These are phyloP conservation scores for Sarcophaga caerulescens DNA, from an alignment of 2,888 invertebrate genomes.

Conservation along the genomic window DNA sequence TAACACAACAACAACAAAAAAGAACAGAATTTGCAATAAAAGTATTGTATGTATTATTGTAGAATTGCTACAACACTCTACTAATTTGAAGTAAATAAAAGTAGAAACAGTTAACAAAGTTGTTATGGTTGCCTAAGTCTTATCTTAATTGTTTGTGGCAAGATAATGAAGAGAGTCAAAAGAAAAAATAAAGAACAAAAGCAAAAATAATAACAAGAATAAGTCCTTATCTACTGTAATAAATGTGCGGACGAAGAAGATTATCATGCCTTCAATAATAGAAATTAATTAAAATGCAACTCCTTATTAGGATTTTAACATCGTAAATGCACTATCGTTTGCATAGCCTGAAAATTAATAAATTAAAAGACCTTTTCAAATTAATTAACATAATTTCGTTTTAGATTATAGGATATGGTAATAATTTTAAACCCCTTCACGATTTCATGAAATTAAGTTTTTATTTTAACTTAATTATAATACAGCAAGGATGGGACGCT, in stretches of 20 bases:
- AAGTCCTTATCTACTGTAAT: neutral
- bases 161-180: slow-evolving; percentile 14
- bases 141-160: slow-evolving; percentile 54
- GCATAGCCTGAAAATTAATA: neutral
- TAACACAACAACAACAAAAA: neutral
- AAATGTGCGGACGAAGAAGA: neutral
- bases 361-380: neutral
- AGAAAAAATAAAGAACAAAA: neutral
- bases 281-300: slow-evolving; percentile 44
- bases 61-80: too few species aligned
- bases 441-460: too few species aligned
- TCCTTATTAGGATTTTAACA: neutral
- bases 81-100: too few species aligned
- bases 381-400: neutral
- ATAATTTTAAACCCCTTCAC: too few species aligned
- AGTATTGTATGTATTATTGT: too few species aligned
- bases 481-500: too few species aligned
- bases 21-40: too few species aligned
- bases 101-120: too few species aligned
- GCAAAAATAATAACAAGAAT: neutral
- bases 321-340: neutral
- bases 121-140: neutral
- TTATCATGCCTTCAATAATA: slow-evolving; percentile 24
- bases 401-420: neutral
- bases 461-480: too few species aligned